A percentile compares a stretch with the other conserved stretches of the same genome.
phyloP scores from a whole-genome alignment of 1,140 invertebrate species.

The Macrobrachium rosenbergii region DNA sequence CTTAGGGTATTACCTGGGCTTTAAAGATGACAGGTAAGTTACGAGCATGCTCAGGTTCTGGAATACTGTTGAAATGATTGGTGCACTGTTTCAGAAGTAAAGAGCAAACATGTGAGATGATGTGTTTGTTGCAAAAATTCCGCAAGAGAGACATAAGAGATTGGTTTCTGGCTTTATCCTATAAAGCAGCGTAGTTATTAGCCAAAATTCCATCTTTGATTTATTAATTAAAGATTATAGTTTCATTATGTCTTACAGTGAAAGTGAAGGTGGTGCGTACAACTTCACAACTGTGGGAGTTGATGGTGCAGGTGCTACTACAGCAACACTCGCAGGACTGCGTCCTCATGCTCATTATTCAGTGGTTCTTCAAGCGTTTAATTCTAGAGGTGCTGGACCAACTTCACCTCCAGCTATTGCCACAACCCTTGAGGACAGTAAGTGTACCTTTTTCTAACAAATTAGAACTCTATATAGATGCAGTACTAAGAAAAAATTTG shows the following conservation, averaged over 20 bases:
- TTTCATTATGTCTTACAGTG: slow-evolving; percentile 6
- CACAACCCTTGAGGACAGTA: slow-evolving; percentile 81
- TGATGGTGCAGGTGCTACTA: slow-evolving; percentile 67
- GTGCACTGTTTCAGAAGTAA: too few relatives aligned
- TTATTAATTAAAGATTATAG: too few relatives aligned
- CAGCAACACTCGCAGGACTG: slow-evolving; percentile 63
- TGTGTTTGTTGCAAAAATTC: too few relatives aligned
- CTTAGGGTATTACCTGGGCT: slow-evolving; percentile 80
- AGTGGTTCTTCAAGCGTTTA: slow-evolving; percentile 94
- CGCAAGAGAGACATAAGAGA: too few relatives aligned
- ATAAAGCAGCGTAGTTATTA: too few relatives aligned
- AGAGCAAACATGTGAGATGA: too few relatives aligned
- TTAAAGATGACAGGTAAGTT: slow-evolving; percentile 61
- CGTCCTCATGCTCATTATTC: slow-evolving; percentile 77
- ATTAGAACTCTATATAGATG: background rate
- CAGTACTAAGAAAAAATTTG: background rate
- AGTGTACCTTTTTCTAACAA: slow-evolving; percentile 17
- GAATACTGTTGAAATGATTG: too few relatives aligned
- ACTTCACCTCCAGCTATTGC: slow-evolving; percentile 83
- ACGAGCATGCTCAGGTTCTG: background rate
- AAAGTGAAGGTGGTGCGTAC: slow-evolving; percentile 49
- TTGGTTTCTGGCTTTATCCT: too few relatives aligned
- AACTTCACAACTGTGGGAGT: slow-evolving; percentile 66
- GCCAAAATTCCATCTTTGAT: too few relatives aligned
- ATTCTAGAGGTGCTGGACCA: slow-evolving; percentile 92